Conservation (phyloP, 2,888 invertebrate species). For the Antheraea yamamai region DNA sequence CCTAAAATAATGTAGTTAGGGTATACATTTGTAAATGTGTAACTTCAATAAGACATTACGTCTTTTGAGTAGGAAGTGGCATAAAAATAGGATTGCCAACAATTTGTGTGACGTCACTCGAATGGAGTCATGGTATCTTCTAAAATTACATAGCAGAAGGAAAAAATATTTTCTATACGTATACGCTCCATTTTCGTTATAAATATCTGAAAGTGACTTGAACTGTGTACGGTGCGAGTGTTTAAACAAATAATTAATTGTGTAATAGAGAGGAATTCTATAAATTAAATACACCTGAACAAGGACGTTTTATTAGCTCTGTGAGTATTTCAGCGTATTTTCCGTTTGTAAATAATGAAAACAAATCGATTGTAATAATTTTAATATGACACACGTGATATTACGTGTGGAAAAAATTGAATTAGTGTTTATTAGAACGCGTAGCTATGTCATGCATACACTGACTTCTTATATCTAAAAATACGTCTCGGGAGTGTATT, state of each 20-base stretch:
- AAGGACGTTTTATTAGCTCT: slow-evolving; percentile 57
- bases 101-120: slow-evolving; percentile 78
- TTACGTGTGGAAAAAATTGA: slow-evolving; percentile 46
- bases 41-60: slow-evolving; percentile 57
- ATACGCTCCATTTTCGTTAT: slow-evolving; percentile 58
- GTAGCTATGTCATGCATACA: slow-evolving; percentile 60
- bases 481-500: slow-evolving; percentile 69
- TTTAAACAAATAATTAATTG: slow-evolving; percentile 30
- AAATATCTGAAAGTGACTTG: slow-evolving; percentile 58
- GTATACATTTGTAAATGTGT: slow-evolving; percentile 52
- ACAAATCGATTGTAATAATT: slow-evolving; percentile 57
- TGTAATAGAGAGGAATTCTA: slow-evolving; percentile 28
- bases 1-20: slow-evolving; percentile 53
- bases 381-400: slow-evolving; percentile 52
- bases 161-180: slow-evolving; percentile 62
- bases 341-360: slow-evolving; percentile 49
- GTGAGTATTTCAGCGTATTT: slow-evolving; percentile 67
- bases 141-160: slow-evolving; percentile 76
- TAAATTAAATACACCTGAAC: slow-evolving; percentile 52
- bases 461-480: slow-evolving; percentile 66
- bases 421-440: slow-evolving; percentile 50
- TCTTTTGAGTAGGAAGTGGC: slow-evolving; percentile 69
- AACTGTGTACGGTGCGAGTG: slow-evolving; percentile 62
- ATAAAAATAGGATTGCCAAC: slow-evolving; percentile 82
- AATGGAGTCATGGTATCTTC: slow-evolving; percentile 73